These are phyloP conservation scores for Mellivora capensis DNA, from an alignment of 2,113 vertebrate genomes.

Conservation along the genomic window DNA sequence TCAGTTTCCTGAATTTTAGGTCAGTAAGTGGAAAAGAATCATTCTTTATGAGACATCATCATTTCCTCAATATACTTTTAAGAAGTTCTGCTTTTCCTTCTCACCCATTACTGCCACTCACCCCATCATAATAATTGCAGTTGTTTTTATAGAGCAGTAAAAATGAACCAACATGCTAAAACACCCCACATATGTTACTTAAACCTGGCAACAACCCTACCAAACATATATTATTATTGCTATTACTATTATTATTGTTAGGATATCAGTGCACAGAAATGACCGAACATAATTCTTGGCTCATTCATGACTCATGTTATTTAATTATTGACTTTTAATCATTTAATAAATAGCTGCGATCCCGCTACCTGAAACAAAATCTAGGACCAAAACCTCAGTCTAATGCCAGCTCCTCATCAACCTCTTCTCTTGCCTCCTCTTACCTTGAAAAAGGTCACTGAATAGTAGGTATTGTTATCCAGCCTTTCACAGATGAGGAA, in stretches of 20 bases:
- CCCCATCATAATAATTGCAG: background rate
- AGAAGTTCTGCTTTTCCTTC: background rate
- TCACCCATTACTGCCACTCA: background rate
- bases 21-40: background rate
- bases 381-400: background rate
- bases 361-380: background rate
- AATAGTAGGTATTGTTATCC: background rate
- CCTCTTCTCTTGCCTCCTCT: background rate
- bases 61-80: background rate
- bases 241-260: background rate
- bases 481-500: background rate
- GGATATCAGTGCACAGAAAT: background rate
- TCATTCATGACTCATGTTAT: background rate
- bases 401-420: background rate
- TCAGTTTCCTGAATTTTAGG: background rate
- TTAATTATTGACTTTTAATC: background rate
- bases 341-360: background rate
- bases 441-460: background rate
- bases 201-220: background rate
- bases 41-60: background rate
- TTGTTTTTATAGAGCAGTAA: background rate
- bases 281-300: background rate
- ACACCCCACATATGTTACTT: background rate
- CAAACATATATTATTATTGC: background rate
- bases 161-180: background rate